Percentiles rank a stretch among this genome's conserved stretches.
Conservation (phyloP, 2,113 vertebrate genomes). For the Alethe castanea region DNA sequence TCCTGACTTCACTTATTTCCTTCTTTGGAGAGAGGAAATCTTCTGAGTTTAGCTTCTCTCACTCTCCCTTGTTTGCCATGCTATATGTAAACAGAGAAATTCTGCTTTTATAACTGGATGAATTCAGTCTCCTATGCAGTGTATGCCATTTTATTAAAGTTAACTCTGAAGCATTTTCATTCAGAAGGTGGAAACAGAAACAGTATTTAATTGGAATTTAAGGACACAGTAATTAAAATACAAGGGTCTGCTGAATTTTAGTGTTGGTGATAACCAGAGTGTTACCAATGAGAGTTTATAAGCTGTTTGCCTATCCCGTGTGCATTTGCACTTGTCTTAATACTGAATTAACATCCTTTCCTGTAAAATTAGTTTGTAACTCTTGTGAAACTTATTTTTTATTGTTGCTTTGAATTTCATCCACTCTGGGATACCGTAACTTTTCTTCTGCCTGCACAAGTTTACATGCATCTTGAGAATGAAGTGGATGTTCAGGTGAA, state of each 20-base stretch:
- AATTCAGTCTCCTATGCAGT: not conserved
- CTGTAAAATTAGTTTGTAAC: not conserved
- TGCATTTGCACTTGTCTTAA: not conserved
- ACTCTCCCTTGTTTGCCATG: not conserved
- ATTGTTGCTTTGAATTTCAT: not conserved
- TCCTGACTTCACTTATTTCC: not conserved
- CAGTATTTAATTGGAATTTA: not conserved
- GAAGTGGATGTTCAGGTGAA: not conserved
- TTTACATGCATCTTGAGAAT: not conserved
- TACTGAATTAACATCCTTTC: not conserved
- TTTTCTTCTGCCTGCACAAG: not conserved
- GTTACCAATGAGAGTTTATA: not conserved
- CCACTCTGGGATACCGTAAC: not conserved
- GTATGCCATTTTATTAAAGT: not conserved
- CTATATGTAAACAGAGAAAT: not conserved
- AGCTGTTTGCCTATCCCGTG: not conserved
- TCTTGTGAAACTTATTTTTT: not conserved
- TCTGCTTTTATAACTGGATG: not conserved
- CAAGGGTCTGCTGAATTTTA: not conserved
- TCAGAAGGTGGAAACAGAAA: not conserved
- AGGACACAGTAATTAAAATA: not conserved
- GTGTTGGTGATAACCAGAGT: not conserved
- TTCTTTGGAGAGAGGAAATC: not conserved
- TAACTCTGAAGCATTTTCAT: not conserved
- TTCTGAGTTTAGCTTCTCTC: not conserved